Evolutionary conservation across 2,113 vertebrate genomes (phyloP).

Genomic region (Notechis scutatus): DNA sequence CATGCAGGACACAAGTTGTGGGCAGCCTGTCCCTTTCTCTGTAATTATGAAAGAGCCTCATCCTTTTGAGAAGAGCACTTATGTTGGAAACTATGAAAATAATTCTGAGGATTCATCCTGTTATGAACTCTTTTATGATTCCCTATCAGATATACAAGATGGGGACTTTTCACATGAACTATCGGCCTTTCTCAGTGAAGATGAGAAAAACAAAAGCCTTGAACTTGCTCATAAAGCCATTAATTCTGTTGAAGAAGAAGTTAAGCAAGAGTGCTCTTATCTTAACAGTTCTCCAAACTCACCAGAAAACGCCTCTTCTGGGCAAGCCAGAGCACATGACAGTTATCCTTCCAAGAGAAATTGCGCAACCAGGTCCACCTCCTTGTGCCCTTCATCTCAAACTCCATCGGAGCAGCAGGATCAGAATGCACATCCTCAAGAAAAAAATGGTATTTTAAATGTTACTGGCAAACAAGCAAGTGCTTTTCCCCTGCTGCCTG

Average conservation of each 20-base stretch:
- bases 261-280: slow-evolving; percentile 62
- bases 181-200: slow-evolving; percentile 89
- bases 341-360: slow-evolving; percentile 1
- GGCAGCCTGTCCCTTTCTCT: slow-evolving; percentile 70
- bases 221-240: slow-evolving; percentile 89
- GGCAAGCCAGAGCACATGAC: slow-evolving; percentile 23
- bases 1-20: slow-evolving; percentile 80
- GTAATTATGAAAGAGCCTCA: slow-evolving; percentile 68
- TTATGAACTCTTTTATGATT: slow-evolving; percentile 77
- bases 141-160: slow-evolving; percentile 75
- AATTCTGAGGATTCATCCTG: slow-evolving; percentile 78
- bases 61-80: slow-evolving; percentile 55
- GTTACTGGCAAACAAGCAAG: slow-evolving; percentile 52
- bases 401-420: slow-evolving; percentile 8
- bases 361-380: slow-evolving; percentile 25
- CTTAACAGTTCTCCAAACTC: slow-evolving; percentile 44
- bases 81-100: slow-evolving; percentile 60
- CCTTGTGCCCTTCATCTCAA: slow-evolving; percentile 14
- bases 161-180: slow-evolving; percentile 79
- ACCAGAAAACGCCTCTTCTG: slow-evolving; percentile 45
- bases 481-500: slow-evolving; percentile 53
- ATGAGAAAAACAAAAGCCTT: slow-evolving; percentile 90
- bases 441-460: slow-evolving; percentile 38
- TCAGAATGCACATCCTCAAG: slow-evolving; percentile 28
- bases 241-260: slow-evolving; percentile 57